Conservation (phyloP, 2,113 vertebrate species). For the Riparia riparia region DNA sequence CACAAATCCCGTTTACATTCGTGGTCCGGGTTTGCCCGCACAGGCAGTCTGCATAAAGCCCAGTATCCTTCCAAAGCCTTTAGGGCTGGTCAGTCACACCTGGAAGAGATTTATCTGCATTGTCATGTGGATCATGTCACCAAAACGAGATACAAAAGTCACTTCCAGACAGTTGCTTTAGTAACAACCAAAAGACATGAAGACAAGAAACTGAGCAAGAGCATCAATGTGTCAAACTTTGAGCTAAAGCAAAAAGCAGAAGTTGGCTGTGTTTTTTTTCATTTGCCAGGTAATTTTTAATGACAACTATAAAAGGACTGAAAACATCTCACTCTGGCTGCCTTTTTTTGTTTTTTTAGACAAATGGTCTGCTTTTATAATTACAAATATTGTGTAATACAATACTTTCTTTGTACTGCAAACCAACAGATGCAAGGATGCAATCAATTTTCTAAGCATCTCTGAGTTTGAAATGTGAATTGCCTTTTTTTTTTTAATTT, state of each 20-base stretch:
- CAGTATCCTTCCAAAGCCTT: not conserved
- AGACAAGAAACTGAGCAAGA: slow-evolving; percentile 36
- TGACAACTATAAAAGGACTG: slow-evolving; percentile 81
- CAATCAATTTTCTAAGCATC: slow-evolving; percentile 67
- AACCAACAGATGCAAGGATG: slow-evolving; percentile 78
- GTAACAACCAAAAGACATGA: not conserved
- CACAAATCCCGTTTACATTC: not conserved
- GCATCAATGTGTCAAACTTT: slow-evolving; percentile 43
- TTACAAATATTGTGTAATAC: slow-evolving; percentile 77
- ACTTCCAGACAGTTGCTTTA: not conserved
- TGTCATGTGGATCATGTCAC: not conserved
- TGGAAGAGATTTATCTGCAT: not conserved
- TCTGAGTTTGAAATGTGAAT: slow-evolving; percentile 57
- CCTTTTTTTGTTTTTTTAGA: slow-evolving; percentile 3
- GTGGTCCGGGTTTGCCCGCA: not conserved
- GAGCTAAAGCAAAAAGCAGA: slow-evolving; percentile 73
- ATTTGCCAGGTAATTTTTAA: slow-evolving; percentile 83
- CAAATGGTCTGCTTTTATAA: slow-evolving; percentile 72
- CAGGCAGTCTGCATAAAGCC: not conserved
- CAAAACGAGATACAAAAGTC: not conserved
- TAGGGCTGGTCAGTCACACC: not conserved
- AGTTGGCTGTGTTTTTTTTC: slow-evolving; percentile 8
- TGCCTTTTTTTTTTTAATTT: not conserved
- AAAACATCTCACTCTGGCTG: slow-evolving; percentile 77
- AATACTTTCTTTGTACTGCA: slow-evolving; percentile 71